These are phyloP conservation scores for Drosophila nigromelanica DNA, from an alignment of 1,140 invertebrate genomes.

Conservation along the genomic window DNA sequence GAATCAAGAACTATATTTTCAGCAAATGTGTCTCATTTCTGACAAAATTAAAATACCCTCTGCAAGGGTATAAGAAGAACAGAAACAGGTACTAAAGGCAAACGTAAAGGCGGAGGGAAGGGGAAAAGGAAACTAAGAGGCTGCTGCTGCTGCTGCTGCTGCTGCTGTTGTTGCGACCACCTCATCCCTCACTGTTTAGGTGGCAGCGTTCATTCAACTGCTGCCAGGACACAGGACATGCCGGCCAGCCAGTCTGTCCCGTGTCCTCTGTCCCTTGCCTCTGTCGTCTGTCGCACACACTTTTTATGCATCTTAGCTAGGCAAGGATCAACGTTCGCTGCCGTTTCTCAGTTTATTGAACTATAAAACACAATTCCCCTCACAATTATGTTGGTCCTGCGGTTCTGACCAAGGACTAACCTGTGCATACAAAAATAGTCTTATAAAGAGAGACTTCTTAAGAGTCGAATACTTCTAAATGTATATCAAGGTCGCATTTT, in stretches of 20 bases:
- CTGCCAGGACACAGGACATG: constrained; percentile 10
- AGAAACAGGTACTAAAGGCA: constrained; percentile 11
- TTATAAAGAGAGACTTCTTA: too few species aligned
- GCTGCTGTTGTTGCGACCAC: constrained; percentile 25
- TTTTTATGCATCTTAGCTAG: constrained; percentile 40
- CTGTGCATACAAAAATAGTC: too few species aligned
- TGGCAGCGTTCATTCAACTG: constrained; percentile 46
- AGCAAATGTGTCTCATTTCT: too few species aligned
- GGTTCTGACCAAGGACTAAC: constrained; percentile 16
- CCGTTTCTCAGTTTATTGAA: constrained; percentile 66
- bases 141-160: constrained; percentile 18
- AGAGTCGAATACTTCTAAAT: too few species aligned
- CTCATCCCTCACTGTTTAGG: constrained; percentile 33
- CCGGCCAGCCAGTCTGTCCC: constrained; percentile 9
- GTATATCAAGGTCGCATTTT: too few species aligned
- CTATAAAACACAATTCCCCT: constrained; percentile 45
- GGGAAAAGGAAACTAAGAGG: constrained; percentile 4
- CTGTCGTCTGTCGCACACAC: not conserved
- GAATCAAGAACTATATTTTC: too few species aligned
- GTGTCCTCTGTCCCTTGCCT: not conserved
- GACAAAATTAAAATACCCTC: not conserved
- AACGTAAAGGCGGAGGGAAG: too few species aligned
- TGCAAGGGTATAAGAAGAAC: not conserved
- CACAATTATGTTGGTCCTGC: constrained; percentile 35
- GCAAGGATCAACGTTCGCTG: constrained; percentile 63